A percentile compares a stretch with the other conserved stretches of the same genome.
Evolutionary conservation across 2,888 invertebrate species (phyloP).

Genomic region (Dysmachus trigonus): DNA sequence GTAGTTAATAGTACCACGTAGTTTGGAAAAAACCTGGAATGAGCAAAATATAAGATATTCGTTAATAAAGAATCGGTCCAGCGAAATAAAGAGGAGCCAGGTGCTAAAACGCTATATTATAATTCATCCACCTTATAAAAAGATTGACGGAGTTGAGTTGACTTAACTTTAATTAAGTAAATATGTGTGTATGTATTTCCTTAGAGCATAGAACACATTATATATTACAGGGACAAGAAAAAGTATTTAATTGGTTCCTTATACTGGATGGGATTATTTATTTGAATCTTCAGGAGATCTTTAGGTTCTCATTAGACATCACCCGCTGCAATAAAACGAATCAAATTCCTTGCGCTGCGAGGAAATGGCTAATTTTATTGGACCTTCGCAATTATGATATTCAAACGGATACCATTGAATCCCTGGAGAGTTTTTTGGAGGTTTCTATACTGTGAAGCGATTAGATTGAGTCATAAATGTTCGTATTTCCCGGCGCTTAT

Average conservation of each 20-base stretch:
- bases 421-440: background rate
- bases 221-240: background rate
- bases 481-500: background rate
- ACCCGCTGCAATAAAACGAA: slow-evolving; percentile 25
- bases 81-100: too few species aligned
- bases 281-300: slow-evolving; percentile 15
- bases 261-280: slow-evolving; percentile 1
- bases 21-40: too few species aligned
- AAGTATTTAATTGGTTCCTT: slow-evolving; percentile 34
- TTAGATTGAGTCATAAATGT: slow-evolving; percentile 29
- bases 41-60: too few species aligned
- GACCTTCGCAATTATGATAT: slow-evolving; percentile 22
- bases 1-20: too few species aligned
- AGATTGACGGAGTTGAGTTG: too few species aligned
- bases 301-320: slow-evolving; percentile 8
- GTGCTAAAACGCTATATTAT: too few species aligned
- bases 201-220: background rate
- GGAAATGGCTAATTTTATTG: slow-evolving; percentile 1
- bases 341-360: slow-evolving; percentile 3
- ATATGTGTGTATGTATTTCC: too few species aligned
- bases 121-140: too few species aligned
- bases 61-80: too few species aligned
- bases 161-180: too few species aligned
- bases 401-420: background rate
- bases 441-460: slow-evolving; percentile 2